Base-by-base conservation (phyloP, 2,797 vertebrate species). In the Spinus olivaceus region DNA sequence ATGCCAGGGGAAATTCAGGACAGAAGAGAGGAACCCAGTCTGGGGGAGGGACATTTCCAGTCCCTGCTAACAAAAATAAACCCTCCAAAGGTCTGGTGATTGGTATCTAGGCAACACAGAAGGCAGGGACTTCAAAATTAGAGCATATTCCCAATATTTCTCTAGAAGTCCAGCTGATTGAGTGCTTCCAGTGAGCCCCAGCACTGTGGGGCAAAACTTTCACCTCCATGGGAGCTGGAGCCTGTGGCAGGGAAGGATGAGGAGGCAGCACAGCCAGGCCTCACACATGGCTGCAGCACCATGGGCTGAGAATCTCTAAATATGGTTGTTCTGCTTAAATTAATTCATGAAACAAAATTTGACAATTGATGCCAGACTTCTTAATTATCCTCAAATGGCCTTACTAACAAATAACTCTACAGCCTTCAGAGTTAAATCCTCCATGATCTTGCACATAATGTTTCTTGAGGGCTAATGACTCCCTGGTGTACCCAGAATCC, bases 81-180 rank as follows among this genome's bases (percentile, higher is more conserved):
- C 59, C 54, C 78, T 88, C 61, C 54, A 79, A n/a, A 91, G 54
- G 65, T 19, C 90, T 95, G 83, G 33, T 64, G 73, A n/a, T 59
- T 1, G 51, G 92, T 94, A 90, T 95, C 93, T 90, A 95, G 73
- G 96, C 92, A 96, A 93, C 94, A 5, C 51, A 30, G 60, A n/a
- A 81, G 59, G n/a, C 41, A 56, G 59, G 33, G 83, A 41, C 60
- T 70, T 53, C 74, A 56, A 28, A 94, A 80, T 66, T n/a, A 66
- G 64, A 70, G 67, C 10, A 0, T 30, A 27, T 73, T 86, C 64
- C 77, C 63, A 21, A 0, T 42, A n/a, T 69, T 83, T 23, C 80
- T 71, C 8, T 21, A 13, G n/a, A 2, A 37, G 53, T 28, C 65
- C 53, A 27, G 83, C 59, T 33, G 71, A 41, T 5, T 5, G 4